Conservation (phyloP, 2,113 vertebrate species). For the Dasyprocta punctata region DNA sequence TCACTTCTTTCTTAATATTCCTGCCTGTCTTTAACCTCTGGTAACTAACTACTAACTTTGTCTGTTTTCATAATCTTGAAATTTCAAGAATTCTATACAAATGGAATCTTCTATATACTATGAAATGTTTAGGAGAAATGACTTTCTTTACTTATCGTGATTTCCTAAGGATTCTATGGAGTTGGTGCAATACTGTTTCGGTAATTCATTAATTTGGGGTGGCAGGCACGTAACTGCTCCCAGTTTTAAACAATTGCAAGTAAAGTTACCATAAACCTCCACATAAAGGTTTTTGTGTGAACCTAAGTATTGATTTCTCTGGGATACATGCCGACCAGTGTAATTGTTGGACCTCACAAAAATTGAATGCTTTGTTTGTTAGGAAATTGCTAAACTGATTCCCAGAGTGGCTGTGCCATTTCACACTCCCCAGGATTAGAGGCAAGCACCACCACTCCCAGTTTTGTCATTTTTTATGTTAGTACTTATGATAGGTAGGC, state of each 20-base stretch:
- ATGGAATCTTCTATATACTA: not conserved
- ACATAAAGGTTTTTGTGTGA: not conserved
- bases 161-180: not conserved
- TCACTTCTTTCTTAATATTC: not conserved
- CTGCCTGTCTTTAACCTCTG: not conserved
- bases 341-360: not conserved
- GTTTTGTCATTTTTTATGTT: not conserved
- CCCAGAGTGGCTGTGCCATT: not conserved
- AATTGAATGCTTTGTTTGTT: not conserved
- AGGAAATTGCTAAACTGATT: not conserved
- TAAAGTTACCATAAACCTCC: not conserved
- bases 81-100: not conserved
- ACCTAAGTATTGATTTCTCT: constrained; percentile 29
- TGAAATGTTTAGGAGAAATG: not conserved
- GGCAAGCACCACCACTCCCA: not conserved
- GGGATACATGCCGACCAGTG: not conserved
- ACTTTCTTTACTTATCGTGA: not conserved
- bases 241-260: not conserved
- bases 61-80: not conserved
- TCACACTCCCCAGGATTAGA: not conserved
- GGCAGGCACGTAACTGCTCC: not conserved
- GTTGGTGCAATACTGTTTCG: not conserved
- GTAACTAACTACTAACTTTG: not conserved
- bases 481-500: not conserved
- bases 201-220: not conserved